Conservation (phyloP, 2,113 vertebrate species). For the Planiliza haematocheilus region DNA sequence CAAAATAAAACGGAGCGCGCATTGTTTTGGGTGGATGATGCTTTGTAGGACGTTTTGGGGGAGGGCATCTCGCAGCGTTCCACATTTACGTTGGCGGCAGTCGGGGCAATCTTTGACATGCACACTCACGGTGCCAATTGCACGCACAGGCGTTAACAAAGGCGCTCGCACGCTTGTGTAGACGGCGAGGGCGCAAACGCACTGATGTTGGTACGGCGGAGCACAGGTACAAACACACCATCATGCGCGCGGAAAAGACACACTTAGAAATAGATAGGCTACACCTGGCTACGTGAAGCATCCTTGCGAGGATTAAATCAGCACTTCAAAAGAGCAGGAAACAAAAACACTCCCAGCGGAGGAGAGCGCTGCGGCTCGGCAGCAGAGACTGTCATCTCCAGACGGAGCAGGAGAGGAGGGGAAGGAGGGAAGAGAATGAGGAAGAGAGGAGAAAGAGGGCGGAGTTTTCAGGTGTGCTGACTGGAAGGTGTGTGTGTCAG, state of each 20-base stretch:
- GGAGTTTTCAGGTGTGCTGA: conserved; percentile 74
- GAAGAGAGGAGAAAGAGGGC: conserved; percentile 52
- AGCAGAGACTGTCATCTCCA: conserved; percentile 76
- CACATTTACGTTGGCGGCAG: conserved; percentile 68
- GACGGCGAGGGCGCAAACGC: conserved; percentile 48
- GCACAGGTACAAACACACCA: conserved; percentile 48
- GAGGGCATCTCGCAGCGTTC: conserved; percentile 71
- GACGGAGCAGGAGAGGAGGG: conserved; percentile 57
- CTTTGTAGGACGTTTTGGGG: conserved; percentile 79
- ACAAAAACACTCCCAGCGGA: conserved; percentile 79
- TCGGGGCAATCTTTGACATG: conserved; percentile 76
- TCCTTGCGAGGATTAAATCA: conserved; percentile 84
- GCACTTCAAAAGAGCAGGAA: conserved; percentile 85
- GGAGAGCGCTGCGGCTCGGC: conserved; percentile 71
- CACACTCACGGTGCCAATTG: conserved; percentile 57
- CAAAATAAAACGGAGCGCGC: conserved; percentile 56
- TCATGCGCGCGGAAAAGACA: conserved; percentile 51
- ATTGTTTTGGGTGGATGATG: conserved; percentile 78
- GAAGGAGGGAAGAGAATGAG: conserved; percentile 51
- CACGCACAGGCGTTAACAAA: conserved; percentile 64
- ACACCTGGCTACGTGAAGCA: conserved; percentile 78
- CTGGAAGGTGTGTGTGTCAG: conserved; percentile 38
- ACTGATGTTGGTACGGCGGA: conserved; percentile 20
- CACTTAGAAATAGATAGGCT: conserved; percentile 72
- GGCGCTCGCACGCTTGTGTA: conserved; percentile 44